Conservation (phyloP, 1,140 invertebrate genomes). For the Pseudomyrmex pallidus region DNA sequence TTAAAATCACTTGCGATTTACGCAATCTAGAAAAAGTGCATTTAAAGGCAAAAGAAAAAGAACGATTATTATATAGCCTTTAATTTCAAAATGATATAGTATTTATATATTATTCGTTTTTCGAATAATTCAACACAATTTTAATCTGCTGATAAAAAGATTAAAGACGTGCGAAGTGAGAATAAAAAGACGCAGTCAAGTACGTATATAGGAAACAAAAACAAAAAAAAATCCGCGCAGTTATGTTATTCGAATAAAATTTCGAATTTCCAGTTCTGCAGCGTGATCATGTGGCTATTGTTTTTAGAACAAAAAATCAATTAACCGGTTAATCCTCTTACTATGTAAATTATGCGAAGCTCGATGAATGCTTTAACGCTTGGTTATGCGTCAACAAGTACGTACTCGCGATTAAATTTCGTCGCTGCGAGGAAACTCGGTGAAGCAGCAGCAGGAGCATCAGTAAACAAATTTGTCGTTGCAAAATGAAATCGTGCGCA, state of each 20-base stretch:
- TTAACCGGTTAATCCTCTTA: constrained; percentile 52
- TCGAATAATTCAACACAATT: constrained; percentile 8
- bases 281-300: background rate
- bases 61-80: background rate
- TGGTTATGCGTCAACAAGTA: constrained; percentile 42
- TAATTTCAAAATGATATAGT: background rate
- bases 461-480: constrained; percentile 30
- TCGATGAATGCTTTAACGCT: constrained; percentile 33
- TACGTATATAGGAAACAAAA: background rate
- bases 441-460: background rate
- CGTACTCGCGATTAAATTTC: constrained; percentile 33
- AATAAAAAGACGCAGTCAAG: too few species aligned
- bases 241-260: background rate
- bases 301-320: constrained; percentile 28
- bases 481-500: constrained; percentile 15
- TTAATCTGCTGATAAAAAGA: background rate
- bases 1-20: too few species aligned
- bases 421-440: background rate
- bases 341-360: constrained; percentile 39
- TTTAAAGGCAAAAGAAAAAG: background rate
- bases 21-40: background rate
- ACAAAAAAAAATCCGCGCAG: background rate
- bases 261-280: background rate
- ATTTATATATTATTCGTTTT: constrained; percentile 3
- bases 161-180: background rate